A percentile compares a stretch with the other conserved stretches of the same genome.
phyloP scores from a whole-genome alignment of 2,113 vertebrate species.

The Cynocephalus volans region DNA sequence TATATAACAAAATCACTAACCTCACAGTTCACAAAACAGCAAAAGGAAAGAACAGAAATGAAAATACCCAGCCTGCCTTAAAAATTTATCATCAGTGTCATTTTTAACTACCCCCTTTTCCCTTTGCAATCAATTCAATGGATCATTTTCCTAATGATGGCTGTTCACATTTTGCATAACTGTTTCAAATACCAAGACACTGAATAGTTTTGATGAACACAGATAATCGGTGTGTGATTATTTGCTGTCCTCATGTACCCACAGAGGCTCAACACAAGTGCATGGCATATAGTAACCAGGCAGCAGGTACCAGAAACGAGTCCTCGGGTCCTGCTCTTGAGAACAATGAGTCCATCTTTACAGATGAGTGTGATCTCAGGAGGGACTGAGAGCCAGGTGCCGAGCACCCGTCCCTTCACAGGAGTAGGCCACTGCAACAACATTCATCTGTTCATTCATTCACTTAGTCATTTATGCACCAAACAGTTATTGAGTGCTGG shows the following conservation, averaged over 20 bases:
- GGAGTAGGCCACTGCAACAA: not conserved
- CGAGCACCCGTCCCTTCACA: not conserved
- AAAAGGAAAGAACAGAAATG: slow-evolving; percentile 25
- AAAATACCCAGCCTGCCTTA: slow-evolving; percentile 23
- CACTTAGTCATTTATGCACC: not conserved
- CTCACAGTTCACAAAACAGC: not conserved
- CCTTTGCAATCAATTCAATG: slow-evolving; percentile 28
- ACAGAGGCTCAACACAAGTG: not conserved
- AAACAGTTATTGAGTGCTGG: not conserved
- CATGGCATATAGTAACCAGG: not conserved
- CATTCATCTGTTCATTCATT: not conserved
- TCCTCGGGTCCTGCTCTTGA: not conserved
- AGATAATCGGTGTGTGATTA: slow-evolving; percentile 27
- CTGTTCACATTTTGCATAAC: slow-evolving; percentile 39
- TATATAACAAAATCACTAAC: not conserved
- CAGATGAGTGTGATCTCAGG: not conserved
- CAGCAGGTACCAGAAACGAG: not conserved
- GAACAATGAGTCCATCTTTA: not conserved
- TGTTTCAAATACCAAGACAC: slow-evolving; percentile 13
- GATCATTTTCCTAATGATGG: slow-evolving; percentile 65
- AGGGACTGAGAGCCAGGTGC: not conserved
- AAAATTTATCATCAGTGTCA: not conserved
- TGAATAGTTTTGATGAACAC: slow-evolving; percentile 51
- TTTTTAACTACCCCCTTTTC: not conserved
- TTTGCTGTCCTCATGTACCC: not conserved